phyloP scores from a whole-genome alignment of 2,113 vertebrate species.

The Hippopotamus amphibius region DNA sequence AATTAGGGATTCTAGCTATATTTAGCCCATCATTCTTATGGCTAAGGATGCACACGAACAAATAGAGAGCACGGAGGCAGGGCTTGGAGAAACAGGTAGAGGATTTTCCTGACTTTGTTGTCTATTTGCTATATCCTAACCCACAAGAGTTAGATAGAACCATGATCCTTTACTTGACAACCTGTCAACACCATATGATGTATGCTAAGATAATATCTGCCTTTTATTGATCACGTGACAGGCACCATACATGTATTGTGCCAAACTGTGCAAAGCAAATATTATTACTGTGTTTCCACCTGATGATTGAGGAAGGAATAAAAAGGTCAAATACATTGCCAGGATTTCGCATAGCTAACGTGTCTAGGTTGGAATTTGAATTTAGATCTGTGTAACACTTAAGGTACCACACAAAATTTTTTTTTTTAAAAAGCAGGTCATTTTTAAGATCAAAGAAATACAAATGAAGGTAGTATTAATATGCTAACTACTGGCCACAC shows the following conservation, averaged over 20 bases:
- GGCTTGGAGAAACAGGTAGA: background rate
- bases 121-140: background rate
- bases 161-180: background rate
- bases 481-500: background rate
- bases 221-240: background rate
- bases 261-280: background rate
- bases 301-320: background rate
- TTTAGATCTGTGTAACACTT: background rate
- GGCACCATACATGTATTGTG: background rate
- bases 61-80: background rate
- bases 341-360: slow-evolving; percentile 1
- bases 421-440: background rate
- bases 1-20: background rate
- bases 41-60: background rate
- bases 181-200: background rate
- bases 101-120: background rate
- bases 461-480: background rate
- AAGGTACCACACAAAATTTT: background rate
- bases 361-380: slow-evolving; percentile 4
- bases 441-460: slow-evolving; percentile 48
- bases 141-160: background rate
- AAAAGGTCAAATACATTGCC: slow-evolving; percentile 2
- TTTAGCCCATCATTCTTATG: background rate
- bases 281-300: background rate
- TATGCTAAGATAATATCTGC: background rate